These are phyloP conservation scores for Apteryx mantelli DNA, from an alignment of 2,113 vertebrate species.

Conservation along the genomic window DNA sequence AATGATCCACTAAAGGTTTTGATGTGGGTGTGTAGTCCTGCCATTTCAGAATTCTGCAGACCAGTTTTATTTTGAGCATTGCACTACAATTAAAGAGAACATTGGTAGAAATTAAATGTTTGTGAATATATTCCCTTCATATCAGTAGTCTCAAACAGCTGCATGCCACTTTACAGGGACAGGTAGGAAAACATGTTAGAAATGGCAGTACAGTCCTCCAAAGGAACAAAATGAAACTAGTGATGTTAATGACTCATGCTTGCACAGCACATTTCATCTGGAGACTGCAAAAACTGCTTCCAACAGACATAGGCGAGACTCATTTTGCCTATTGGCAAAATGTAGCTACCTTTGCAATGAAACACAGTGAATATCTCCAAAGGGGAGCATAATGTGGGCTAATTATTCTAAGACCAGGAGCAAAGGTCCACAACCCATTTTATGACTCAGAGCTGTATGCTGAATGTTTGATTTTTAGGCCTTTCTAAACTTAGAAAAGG, in stretches of 20 bases:
- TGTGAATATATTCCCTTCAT: conserved; percentile 13
- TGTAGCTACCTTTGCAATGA: background rate
- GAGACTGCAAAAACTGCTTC: conserved; percentile 38
- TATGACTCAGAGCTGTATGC: background rate
- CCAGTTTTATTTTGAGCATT: conserved; percentile 64
- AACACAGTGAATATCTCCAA: background rate
- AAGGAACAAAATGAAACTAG: conserved; percentile 48
- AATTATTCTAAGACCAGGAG: background rate
- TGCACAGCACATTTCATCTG: conserved; percentile 53
- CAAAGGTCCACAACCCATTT: background rate
- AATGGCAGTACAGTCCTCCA: conserved; percentile 32
- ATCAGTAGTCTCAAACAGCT: conserved; percentile 46
- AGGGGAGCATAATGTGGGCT: background rate
- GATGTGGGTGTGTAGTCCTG: conserved; percentile 47
- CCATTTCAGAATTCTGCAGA: conserved; percentile 53
- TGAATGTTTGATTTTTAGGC: background rate
- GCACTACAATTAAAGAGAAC: conserved; percentile 51
- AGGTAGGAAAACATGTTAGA: conserved; percentile 44
- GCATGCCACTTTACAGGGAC: conserved; percentile 9
- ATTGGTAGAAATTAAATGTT: conserved; percentile 48
- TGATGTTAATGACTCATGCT: conserved; percentile 60
- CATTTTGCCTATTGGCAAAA: conserved; percentile 20
- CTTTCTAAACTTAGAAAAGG: conserved; percentile 10
- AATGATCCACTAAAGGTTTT: conserved; percentile 46
- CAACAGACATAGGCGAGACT: background rate